Percentiles rank a stretch among this genome's conserved stretches.
phyloP scores from a whole-genome alignment of 2,113 vertebrate genomes.

The Terrapene triunguis region DNA sequence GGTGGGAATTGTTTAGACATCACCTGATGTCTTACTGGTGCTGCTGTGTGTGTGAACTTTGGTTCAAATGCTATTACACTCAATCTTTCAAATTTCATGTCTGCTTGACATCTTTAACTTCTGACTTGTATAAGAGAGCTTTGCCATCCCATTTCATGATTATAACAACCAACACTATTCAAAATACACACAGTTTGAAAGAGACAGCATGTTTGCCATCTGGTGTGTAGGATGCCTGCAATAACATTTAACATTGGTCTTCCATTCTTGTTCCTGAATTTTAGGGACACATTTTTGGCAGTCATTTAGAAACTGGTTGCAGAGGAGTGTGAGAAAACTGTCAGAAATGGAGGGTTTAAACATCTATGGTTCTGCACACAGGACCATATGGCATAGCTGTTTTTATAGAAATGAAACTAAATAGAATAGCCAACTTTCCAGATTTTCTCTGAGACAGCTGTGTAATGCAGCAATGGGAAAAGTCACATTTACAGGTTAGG shows the following conservation, averaged over 20 bases:
- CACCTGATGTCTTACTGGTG: neutral
- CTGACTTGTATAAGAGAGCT: neutral
- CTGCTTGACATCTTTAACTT: neutral
- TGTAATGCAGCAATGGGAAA: neutral
- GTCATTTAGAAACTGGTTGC: neutral
- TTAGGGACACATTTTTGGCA: neutral
- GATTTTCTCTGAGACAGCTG: slow-evolving; percentile 40
- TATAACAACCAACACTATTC: neutral
- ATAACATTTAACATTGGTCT: fast-evolving
- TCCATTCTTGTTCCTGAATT: neutral
- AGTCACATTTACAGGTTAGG: neutral
- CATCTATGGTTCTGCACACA: neutral
- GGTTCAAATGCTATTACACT: neutral
- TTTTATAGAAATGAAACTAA: neutral
- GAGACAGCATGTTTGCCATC: neutral
- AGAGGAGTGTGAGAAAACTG: neutral
- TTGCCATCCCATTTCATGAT: neutral
- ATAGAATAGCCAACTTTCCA: neutral
- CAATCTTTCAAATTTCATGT: neutral
- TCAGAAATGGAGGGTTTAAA: slow-evolving; percentile 24
- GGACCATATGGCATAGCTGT: slow-evolving; percentile 34
- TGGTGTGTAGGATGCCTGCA: fast-evolving
- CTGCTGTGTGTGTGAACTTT: neutral
- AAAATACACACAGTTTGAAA: neutral
- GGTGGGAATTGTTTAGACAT: neutral